Evolutionary conservation across 2,797 vertebrate genomes (phyloP).

Genomic region (Microhierax caerulescens): DNA sequence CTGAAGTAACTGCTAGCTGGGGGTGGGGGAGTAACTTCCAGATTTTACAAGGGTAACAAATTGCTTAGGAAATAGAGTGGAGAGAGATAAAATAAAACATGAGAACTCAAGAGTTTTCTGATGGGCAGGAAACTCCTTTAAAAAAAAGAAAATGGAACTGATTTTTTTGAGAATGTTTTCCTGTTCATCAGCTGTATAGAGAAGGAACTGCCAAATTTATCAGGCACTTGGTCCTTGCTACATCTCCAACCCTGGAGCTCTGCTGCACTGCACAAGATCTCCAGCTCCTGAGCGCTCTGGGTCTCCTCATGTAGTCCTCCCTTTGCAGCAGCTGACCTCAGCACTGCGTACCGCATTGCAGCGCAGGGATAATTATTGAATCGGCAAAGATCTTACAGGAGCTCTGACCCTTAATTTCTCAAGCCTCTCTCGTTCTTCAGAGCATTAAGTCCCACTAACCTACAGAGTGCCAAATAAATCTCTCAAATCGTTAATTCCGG

Average conservation of each 20-base stretch:
- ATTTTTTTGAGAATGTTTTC: background rate
- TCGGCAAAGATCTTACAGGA: background rate
- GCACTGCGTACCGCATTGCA: fast-evolving
- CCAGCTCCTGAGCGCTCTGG: background rate
- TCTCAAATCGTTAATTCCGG: background rate
- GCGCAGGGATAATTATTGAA: background rate
- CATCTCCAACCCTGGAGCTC: background rate
- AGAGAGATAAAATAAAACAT: background rate
- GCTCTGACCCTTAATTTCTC: background rate
- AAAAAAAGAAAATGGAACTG: background rate
- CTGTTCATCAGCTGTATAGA: background rate
- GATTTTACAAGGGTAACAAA: background rate
- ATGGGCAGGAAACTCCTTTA: background rate
- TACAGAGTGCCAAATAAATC: background rate
- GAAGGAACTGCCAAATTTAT: background rate
- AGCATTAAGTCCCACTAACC: background rate
- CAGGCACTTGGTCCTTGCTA: background rate
- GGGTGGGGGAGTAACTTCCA: background rate
- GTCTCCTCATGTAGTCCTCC: background rate
- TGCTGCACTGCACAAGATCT: background rate
- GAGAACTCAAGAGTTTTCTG: background rate
- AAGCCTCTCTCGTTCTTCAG: background rate
- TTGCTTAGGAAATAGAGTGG: background rate
- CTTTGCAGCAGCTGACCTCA: background rate
- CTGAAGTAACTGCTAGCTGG: background rate